A percentile compares a stretch with the other conserved stretches of the same genome.
phyloP scores from a whole-genome alignment of 2,888 invertebrate species.

The Ophion obscuratus region DNA sequence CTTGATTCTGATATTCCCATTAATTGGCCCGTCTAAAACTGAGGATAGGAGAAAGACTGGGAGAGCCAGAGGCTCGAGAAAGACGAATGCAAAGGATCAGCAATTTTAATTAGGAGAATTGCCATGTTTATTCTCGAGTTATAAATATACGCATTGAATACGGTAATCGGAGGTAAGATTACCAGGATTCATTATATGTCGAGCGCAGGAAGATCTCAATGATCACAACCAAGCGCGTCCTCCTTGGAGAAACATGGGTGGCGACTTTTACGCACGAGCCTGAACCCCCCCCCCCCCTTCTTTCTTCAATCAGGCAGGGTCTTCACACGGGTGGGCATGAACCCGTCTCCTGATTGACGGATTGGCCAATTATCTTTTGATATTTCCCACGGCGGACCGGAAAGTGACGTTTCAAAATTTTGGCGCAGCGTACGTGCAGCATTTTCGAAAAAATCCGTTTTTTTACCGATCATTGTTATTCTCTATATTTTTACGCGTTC shows the following conservation, averaged over 20 bases:
- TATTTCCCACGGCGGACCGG: too few relatives aligned
- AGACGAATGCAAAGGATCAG: slow-evolving; percentile 34
- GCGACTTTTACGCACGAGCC: too few relatives aligned
- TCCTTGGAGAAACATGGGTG: background rate
- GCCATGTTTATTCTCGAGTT: slow-evolving; percentile 75
- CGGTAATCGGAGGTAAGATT: slow-evolving; percentile 61
- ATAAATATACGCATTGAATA: slow-evolving; percentile 64
- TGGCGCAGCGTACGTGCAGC: too few relatives aligned
- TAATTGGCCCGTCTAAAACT: slow-evolving; percentile 45
- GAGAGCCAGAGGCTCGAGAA: slow-evolving; percentile 26
- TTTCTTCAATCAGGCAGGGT: too few relatives aligned
- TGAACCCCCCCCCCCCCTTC: too few relatives aligned
- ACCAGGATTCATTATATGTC: slow-evolving; percentile 26
- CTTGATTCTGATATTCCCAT: slow-evolving; percentile 59
- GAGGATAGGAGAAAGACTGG: slow-evolving; percentile 15
- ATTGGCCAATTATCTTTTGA: too few relatives aligned
- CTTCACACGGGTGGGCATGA: too few relatives aligned
- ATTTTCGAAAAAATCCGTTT: too few relatives aligned
- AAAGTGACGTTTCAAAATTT: too few relatives aligned
- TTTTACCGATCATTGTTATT: too few relatives aligned
- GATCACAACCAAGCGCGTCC: slow-evolving; percentile 26
- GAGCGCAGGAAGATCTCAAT: slow-evolving; percentile 37
- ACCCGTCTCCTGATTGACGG: too few relatives aligned
- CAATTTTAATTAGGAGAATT: slow-evolving; percentile 79
- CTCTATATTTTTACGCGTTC: too few relatives aligned